Percentiles rank a stretch among this genome's conserved stretches.
These are phyloP conservation scores for Damaliscus lunatus DNA, from an alignment of 2,113 vertebrate genomes.

Conservation along the genomic window DNA sequence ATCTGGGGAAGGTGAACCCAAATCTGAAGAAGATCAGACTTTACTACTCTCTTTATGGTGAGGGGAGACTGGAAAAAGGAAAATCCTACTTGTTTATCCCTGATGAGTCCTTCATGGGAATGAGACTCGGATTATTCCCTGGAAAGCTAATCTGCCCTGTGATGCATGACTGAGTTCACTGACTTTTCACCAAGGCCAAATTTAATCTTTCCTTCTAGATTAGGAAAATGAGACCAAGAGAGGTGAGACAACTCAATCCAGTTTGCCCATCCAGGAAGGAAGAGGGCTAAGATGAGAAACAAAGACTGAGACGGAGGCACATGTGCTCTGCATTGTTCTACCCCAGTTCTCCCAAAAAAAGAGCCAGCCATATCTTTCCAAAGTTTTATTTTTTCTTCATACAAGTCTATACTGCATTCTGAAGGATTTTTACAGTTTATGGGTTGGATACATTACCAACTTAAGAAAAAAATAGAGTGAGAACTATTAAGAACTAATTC, in stretches of 20 bases:
- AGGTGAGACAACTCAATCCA: not conserved
- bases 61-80: not conserved
- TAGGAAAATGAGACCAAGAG: not conserved
- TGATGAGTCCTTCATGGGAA: not conserved
- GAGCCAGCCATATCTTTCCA: not conserved
- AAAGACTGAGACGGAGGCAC: not conserved
- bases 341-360: not conserved
- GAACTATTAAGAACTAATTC: not conserved
- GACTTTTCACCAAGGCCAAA: not conserved
- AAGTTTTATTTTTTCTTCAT: not conserved
- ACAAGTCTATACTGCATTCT: not conserved
- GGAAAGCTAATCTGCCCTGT: not conserved
- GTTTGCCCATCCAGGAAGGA: not conserved
- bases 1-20: not conserved
- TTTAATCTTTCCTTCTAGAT: slow-evolving; percentile 14
- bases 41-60: not conserved
- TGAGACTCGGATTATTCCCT: not conserved
- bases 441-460: not conserved
- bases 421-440: not conserved
- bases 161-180: not conserved
- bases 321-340: not conserved
- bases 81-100: not conserved
- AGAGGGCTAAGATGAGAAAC: not conserved
- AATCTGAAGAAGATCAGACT: not conserved
- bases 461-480: slow-evolving; percentile 3